Percentiles rank a stretch among this genome's conserved stretches.
phyloP scores from a whole-genome alignment of 1,140 invertebrate genomes.

The Trichonephila clavipes region DNA sequence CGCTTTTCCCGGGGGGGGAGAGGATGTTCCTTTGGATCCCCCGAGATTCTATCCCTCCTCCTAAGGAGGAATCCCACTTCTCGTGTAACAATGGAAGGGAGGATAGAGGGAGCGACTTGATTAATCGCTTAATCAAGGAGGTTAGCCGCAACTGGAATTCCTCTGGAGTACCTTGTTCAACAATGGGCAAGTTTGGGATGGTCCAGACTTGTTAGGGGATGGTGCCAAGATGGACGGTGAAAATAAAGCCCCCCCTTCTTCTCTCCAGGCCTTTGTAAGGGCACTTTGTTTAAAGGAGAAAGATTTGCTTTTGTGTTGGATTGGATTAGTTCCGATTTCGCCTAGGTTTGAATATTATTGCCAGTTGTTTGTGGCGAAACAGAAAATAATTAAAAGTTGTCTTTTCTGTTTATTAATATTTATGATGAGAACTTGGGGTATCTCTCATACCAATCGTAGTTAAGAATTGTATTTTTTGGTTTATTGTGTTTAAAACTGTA shows the following conservation, averaged over 20 bases:
- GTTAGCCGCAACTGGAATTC: slow-evolving; percentile 51
- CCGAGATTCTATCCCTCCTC: not conserved
- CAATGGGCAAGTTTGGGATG: slow-evolving; percentile 18
- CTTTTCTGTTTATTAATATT: too few relatives aligned
- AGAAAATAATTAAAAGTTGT: too few relatives aligned
- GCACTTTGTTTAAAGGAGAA: slow-evolving; percentile 6
- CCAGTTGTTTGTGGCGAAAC: too few relatives aligned
- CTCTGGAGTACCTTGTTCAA: slow-evolving; percentile 43
- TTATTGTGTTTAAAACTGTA: too few relatives aligned
- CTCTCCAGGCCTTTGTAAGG: not conserved
- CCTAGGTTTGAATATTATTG: too few relatives aligned
- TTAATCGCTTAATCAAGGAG: slow-evolving; percentile 55
- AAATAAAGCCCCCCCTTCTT: slow-evolving; percentile 9
- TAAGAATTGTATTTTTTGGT: too few relatives aligned
- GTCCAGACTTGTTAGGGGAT: slow-evolving; percentile 27
- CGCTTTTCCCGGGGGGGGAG: not conserved
- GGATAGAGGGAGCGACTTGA: not conserved
- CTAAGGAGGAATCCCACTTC: not conserved
- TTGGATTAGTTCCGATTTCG: too few relatives aligned
- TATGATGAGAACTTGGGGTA: too few relatives aligned
- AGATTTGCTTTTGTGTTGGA: not conserved
- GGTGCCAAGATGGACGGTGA: not conserved
- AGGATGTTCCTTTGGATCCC: slow-evolving; percentile 5
- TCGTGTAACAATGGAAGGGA: not conserved
- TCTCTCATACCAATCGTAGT: too few relatives aligned